Percentiles rank a stretch among this genome's conserved stretches.
phyloP scores from a whole-genome alignment of 2,888 invertebrate genomes.

The Plusia festucae region DNA sequence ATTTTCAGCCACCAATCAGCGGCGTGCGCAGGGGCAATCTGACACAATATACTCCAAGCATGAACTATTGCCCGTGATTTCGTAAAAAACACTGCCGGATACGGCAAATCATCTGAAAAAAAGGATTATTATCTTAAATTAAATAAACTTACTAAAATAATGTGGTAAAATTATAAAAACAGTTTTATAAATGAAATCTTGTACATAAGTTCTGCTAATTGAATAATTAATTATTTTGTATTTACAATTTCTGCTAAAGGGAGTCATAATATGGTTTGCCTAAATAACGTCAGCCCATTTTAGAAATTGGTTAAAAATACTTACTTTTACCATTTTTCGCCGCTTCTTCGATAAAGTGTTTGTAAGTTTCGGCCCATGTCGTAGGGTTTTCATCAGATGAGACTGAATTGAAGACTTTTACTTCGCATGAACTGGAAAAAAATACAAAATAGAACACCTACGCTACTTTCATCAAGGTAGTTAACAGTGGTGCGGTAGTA shows the following conservation, averaged over 20 bases:
- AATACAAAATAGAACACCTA: neutral
- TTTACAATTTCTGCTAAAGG: neutral
- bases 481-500: neutral
- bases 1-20: conserved; percentile 57
- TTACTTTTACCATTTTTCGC: conserved; percentile 35
- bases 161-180: no score
- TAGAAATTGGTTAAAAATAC: conserved; percentile 7
- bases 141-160: no score
- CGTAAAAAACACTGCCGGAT: conserved; percentile 24
- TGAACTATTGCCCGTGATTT: conserved; percentile 16
- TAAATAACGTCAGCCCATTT: neutral
- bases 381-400: conserved; percentile 96
- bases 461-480: neutral
- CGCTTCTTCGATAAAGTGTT: conserved; percentile 59
- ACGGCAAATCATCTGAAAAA: conserved; percentile 58
- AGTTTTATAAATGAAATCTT: no score
- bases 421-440: conserved; percentile 82
- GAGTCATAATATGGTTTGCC: neutral
- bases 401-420: conserved; percentile 96
- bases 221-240: no score
- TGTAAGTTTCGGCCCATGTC: conserved; percentile 93
- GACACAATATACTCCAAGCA: conserved; percentile 35
- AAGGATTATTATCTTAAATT: no score
- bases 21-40: conserved; percentile 56
- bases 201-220: no score